phyloP scores from a whole-genome alignment of 2,113 vertebrate species.

The Leucosticte australis region DNA sequence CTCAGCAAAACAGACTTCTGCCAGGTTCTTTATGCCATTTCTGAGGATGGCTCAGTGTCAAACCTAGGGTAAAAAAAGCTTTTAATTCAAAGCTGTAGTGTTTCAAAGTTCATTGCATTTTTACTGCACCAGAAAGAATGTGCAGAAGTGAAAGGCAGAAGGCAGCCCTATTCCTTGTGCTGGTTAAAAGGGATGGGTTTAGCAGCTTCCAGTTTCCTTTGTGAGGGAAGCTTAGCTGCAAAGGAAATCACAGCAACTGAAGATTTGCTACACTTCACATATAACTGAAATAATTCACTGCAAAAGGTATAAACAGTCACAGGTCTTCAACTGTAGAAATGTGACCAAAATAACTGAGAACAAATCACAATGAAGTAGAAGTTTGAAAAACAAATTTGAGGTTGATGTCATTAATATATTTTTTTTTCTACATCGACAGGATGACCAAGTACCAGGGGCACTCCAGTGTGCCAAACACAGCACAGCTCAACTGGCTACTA shows the following conservation, averaged over 20 bases:
- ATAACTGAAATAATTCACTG: neutral
- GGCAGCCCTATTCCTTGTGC: neutral
- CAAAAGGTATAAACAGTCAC: neutral
- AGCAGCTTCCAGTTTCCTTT: neutral
- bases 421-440: neutral
- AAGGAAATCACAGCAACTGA: neutral
- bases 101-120: neutral
- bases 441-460: neutral
- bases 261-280: neutral
- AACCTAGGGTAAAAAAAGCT: neutral
- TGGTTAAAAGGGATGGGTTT: neutral
- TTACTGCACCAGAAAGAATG: neutral
- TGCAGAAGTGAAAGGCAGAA: neutral
- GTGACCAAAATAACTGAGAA: neutral
- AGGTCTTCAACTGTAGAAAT: neutral
- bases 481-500: neutral
- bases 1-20: neutral
- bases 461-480: neutral
- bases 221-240: neutral
- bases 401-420: rapidly evolving
- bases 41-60: neutral
- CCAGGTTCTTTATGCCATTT: neutral
- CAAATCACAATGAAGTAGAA: neutral
- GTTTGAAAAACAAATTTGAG: neutral
- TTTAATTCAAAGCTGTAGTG: neutral